Percentiles rank a stretch among this genome's conserved stretches.
Conservation (phyloP, 1,140 invertebrate genomes). For the Paralvinella palmiformis region DNA sequence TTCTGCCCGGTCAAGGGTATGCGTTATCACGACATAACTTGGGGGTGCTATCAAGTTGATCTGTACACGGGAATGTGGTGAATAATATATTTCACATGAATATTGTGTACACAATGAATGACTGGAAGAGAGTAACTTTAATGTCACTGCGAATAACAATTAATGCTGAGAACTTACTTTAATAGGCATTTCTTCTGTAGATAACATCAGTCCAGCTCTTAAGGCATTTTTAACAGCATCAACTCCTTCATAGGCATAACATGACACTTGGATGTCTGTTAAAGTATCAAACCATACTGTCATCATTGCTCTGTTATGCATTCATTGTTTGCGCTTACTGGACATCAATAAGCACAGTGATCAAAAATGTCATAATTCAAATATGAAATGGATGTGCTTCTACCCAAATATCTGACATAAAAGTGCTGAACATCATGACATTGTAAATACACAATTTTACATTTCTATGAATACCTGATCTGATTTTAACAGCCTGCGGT, state of each 20-base stretch:
- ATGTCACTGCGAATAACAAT: background rate
- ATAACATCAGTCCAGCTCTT: conserved; percentile 82
- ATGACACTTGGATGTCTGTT: conserved; percentile 93
- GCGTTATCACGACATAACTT: conserved; percentile 96
- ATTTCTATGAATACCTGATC: conserved; percentile 76
- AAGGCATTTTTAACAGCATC: conserved; percentile 96
- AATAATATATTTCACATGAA: background rate
- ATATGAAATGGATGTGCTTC: no score
- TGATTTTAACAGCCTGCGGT: conserved; percentile 95
- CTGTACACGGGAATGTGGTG: conserved; percentile 41
- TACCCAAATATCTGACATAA: no score
- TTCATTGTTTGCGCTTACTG: no score
- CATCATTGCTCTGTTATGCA: no score
- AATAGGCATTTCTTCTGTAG: conserved; percentile 88
- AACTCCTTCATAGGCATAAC: conserved; percentile 97
- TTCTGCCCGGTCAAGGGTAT: conserved; percentile 90
- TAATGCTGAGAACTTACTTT: conserved; percentile 55
- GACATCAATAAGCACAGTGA: no score
- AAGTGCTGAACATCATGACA: no score
- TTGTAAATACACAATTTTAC: no score
- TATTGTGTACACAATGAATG: background rate
- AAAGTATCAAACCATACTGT: no score
- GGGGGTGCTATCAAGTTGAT: conserved; percentile 99
- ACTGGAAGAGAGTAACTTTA: background rate
- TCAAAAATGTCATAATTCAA: no score